These are phyloP conservation scores for Bombycilla garrulus DNA, from an alignment of 2,113 vertebrate species.

Conservation along the genomic window DNA sequence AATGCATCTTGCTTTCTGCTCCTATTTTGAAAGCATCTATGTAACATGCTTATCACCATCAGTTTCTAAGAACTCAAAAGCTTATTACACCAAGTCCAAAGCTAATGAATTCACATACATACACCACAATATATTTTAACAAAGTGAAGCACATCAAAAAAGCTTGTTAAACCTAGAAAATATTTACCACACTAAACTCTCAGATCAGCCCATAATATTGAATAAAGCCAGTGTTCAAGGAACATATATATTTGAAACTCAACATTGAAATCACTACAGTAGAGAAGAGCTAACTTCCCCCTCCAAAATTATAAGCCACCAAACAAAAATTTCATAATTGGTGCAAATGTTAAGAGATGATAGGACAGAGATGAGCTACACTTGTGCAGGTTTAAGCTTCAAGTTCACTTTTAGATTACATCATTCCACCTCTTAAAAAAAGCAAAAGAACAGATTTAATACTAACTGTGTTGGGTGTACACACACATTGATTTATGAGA, in stretches of 20 bases:
- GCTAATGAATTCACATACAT: neutral
- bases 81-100: neutral
- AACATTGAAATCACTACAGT: neutral
- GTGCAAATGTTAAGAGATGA: neutral
- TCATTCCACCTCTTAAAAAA: neutral
- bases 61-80: neutral
- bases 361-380: neutral
- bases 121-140: neutral
- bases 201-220: neutral
- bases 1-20: neutral
- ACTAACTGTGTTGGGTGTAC: neutral
- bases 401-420: neutral
- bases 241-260: neutral
- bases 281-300: neutral
- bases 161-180: neutral
- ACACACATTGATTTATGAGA: neutral
- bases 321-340: neutral
- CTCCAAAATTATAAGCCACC: neutral
- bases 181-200: neutral
- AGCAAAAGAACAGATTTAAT: neutral
- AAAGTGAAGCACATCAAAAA: neutral
- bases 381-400: neutral
- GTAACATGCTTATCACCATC: neutral
- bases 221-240: neutral
- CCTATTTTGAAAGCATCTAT: neutral